Evolutionary conservation across 2,888 invertebrate genomes (phyloP).

Genomic region (Melitaea athalia): DNA sequence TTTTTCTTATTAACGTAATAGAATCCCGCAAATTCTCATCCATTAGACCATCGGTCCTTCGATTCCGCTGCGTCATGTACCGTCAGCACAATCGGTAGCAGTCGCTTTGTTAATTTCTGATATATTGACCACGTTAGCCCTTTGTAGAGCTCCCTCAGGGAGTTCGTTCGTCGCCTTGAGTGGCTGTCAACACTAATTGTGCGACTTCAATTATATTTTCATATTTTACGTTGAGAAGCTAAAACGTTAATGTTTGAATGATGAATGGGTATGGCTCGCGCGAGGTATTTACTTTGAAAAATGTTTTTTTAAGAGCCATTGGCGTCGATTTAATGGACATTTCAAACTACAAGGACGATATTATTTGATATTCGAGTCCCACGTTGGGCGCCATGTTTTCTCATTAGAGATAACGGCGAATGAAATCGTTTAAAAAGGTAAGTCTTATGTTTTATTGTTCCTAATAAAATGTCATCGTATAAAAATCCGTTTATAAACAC

Average conservation of each 20-base stretch:
- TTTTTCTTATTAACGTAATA: not conserved
- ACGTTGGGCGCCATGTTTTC: not conserved
- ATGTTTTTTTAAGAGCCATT: slow-evolving; percentile 5
- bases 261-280: slow-evolving; percentile 2
- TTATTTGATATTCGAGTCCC: not conserved
- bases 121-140: slow-evolving; percentile 19
- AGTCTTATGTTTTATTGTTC: not conserved
- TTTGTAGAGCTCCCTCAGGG: not conserved
- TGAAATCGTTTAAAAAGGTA: not conserved
- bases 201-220: slow-evolving; percentile 20
- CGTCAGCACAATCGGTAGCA: slow-evolving; percentile 18
- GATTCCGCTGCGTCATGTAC: slow-evolving; percentile 13
- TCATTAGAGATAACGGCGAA: not conserved
- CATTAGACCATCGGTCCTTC: not conserved
- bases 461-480: not conserved
- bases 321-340: slow-evolving; percentile 8
- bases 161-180: slow-evolving; percentile 18
- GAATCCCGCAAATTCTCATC: not conserved
- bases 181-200: slow-evolving; percentile 22
- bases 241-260: slow-evolving; percentile 13
- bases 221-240: slow-evolving; percentile 7
- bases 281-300: not conserved
- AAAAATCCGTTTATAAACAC: not conserved
- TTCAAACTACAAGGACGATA: slow-evolving; percentile 1
- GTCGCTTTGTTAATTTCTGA: slow-evolving; percentile 26